Conservation (phyloP, 2,113 vertebrate species). For the Xiphias gladius region DNA sequence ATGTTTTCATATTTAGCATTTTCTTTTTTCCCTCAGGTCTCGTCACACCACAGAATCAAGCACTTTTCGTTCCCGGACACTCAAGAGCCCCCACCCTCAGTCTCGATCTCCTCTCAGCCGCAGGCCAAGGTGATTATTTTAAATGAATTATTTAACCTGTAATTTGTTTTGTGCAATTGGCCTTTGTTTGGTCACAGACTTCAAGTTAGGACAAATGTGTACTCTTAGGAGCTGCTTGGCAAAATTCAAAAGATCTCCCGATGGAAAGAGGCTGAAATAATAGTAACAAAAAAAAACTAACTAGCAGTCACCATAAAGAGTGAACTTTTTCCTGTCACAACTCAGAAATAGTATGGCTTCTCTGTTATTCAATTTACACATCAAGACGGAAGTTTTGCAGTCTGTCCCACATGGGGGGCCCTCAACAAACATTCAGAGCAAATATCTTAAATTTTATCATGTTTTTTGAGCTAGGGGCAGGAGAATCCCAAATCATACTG, state of each 20-base stretch:
- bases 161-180: constrained; percentile 40
- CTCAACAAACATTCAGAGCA: constrained; percentile 47
- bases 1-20: constrained; percentile 8
- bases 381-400: neutral
- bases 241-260: neutral
- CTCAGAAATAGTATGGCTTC: constrained; percentile 12
- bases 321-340: constrained; percentile 1
- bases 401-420: neutral
- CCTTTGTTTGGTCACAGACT: constrained; percentile 22
- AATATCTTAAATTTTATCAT: constrained; percentile 66
- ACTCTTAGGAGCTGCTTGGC: neutral
- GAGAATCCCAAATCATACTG: constrained; percentile 24
- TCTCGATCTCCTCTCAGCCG: constrained; percentile 89
- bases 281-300: too few species aligned
- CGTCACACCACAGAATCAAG: constrained; percentile 89
- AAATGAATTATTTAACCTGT: constrained; percentile 47
- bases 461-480: constrained; percentile 53
- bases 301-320: neutral
- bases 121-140: constrained; percentile 90
- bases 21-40: constrained; percentile 86
- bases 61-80: constrained; percentile 87
- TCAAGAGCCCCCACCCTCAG: constrained; percentile 88
- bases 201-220: constrained; percentile 28
- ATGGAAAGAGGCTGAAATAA: neutral
- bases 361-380: constrained; percentile 29